These are phyloP conservation scores for Gymnothorax javanicus DNA, from an alignment of 2,797 vertebrate species.

Conservation along the genomic window DNA sequence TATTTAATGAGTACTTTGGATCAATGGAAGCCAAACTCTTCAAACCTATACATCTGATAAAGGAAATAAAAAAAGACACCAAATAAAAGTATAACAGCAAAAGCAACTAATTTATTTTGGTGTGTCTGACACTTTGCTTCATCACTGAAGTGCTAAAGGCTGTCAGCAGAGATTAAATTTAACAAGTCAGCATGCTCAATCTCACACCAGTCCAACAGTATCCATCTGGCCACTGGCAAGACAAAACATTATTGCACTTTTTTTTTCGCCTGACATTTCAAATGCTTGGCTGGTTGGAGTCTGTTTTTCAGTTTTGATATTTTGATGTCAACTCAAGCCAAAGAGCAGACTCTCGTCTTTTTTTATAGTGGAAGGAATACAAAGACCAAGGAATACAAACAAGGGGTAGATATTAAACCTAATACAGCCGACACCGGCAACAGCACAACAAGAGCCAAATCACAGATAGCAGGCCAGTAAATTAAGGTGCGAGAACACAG, in stretches of 20 bases:
- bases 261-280: not conserved
- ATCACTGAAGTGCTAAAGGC: not conserved
- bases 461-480: constrained; percentile 30
- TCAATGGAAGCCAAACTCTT: not conserved
- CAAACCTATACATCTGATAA: not conserved
- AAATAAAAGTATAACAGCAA: not conserved
- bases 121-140: constrained; percentile 11
- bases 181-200: not conserved
- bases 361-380: constrained; percentile 3
- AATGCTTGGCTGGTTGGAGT: not conserved
- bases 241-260: not conserved
- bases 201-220: not conserved
- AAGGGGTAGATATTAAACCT: constrained; percentile 34
- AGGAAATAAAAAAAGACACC: not conserved
- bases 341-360: not conserved
- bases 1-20: not conserved
- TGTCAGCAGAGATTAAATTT: not conserved
- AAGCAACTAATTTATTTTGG: constrained; percentile 24
- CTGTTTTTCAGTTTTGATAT: not conserved
- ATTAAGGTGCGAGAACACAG: not conserved
- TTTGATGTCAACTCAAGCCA: not conserved
- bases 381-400: constrained; percentile 32
- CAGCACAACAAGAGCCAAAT: constrained; percentile 35
- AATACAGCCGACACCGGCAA: constrained; percentile 39
- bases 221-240: not conserved